phyloP scores from a whole-genome alignment of 2,888 invertebrate genomes.

The Helleia helle region DNA sequence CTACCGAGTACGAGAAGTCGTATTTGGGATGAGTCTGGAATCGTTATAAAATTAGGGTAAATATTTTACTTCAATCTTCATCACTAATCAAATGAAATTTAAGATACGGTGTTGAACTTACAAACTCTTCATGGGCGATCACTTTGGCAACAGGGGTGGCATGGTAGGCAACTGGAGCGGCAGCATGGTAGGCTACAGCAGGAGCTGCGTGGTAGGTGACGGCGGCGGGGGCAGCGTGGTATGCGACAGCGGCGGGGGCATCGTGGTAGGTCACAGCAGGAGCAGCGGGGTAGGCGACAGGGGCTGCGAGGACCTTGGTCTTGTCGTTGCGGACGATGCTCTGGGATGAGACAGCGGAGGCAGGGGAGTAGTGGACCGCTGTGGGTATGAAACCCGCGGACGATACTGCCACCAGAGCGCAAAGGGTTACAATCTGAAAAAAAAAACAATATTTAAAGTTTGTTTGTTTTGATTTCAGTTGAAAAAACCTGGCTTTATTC shows the following conservation, averaged over 20 bases:
- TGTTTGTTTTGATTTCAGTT: too few species aligned
- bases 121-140: slow-evolving; percentile 29
- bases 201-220: slow-evolving; percentile 30
- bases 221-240: slow-evolving; percentile 42
- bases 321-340: slow-evolving; percentile 45
- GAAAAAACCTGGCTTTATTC: too few species aligned
- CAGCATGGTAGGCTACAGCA: slow-evolving; percentile 25
- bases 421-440: slow-evolving; percentile 16
- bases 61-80: too few species aligned
- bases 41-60: too few species aligned
- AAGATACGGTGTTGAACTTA: slow-evolving; percentile 13
- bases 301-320: slow-evolving; percentile 29
- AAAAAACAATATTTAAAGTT: too few species aligned
- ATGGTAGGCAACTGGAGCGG: slow-evolving; percentile 25
- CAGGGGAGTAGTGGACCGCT: slow-evolving; percentile 43
- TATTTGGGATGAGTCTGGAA: slow-evolving; percentile 41
- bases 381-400: slow-evolving; percentile 35
- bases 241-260: slow-evolving; percentile 43
- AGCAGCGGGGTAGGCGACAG: too few species aligned
- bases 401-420: slow-evolving; percentile 30
- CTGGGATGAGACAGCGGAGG: slow-evolving; percentile 43
- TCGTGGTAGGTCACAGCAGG: too few species aligned
- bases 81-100: background rate
- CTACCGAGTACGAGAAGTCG: slow-evolving; percentile 62
- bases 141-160: slow-evolving; percentile 25